Evolutionary conservation across 2,888 invertebrate genomes (phyloP), one percentile per base, ranked within the genome.

Genomic region (Drosophila niveifrons): DNA sequence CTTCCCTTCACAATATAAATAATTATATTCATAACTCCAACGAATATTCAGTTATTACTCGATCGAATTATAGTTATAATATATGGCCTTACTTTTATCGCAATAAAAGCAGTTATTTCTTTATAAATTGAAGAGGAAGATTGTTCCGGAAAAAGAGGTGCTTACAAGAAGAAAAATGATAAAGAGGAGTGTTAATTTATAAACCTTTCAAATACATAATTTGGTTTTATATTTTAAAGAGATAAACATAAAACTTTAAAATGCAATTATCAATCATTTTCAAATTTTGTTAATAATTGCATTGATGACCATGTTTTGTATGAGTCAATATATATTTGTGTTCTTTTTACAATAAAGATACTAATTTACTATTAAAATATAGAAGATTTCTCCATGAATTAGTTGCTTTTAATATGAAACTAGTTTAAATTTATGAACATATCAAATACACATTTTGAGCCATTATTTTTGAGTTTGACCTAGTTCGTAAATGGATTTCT

Each of bases 401-500:
- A 36, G 11, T 11, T n/a, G n/a, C n/a, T n/a, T n/a, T n/a, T n/a
- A n/a, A n/a, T n/a, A n/a, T n/a, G n/a, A n/a, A n/a, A n/a, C n/a
- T n/a, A n/a, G 6, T 6, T 3, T n/a, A 11, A 36, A 36, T 36
- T 36, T 36, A 36, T 36, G 36, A 36, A n/a, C 36, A 6, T 3
- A 36, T 36, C n/a, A 36, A 36, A n/a, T n/a, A 11, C n/a, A 36
- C n/a, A 36, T 36, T 36, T 36, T 36, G 11, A n/a, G n/a, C 36
- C 39, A 41, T 15, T 39, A 6, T 39, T 39, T 39, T 39, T 8
- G 23, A 15, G 15, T 2, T 41, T 34, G 50, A 34, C 50, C 50
- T 34, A 34, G n/a, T 13, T 43, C 7, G 10, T 13, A 46, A 75
- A 66, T 75, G 63, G 46, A 50, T 58, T 63, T 48, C 10, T n/a